phyloP scores from a whole-genome alignment of 2,888 invertebrate species.

The Pachycephus smyrnensis region DNA sequence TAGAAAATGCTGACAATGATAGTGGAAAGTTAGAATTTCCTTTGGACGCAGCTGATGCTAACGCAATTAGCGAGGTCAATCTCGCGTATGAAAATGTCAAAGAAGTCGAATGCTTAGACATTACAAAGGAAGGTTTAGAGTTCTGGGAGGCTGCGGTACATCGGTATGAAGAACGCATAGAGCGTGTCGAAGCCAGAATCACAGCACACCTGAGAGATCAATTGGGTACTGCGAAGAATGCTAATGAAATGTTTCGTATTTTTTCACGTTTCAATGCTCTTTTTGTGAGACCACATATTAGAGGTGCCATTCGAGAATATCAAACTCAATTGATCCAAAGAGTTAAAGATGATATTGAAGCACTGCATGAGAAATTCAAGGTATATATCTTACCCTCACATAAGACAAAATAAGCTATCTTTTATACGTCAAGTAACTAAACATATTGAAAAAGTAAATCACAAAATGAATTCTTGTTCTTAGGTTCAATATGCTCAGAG shows the following conservation, averaged over 20 bases:
- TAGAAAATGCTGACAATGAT: slow-evolving; percentile 53
- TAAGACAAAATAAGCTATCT: neutral
- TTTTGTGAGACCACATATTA: slow-evolving; percentile 98
- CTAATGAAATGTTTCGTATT: slow-evolving; percentile 99
- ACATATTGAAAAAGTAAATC: neutral
- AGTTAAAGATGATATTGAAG: slow-evolving; percentile 99
- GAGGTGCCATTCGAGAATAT: slow-evolving; percentile 98
- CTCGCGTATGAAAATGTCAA: slow-evolving; percentile 98
- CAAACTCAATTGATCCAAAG: slow-evolving; percentile 99
- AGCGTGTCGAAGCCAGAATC: slow-evolving; percentile 97
- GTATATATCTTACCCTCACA: slow-evolving; percentile 64
- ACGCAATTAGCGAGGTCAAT: slow-evolving; percentile 95
- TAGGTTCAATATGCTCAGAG: slow-evolving; percentile 95
- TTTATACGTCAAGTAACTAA: neutral
- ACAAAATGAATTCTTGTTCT: slow-evolving; percentile 29
- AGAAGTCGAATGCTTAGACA: slow-evolving; percentile 97
- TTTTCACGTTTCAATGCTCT: slow-evolving; percentile 98
- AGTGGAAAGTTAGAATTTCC: slow-evolving; percentile 69
- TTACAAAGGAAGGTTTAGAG: slow-evolving; percentile 95
- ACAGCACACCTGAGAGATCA: slow-evolving; percentile 98
- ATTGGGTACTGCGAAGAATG: slow-evolving; percentile 97
- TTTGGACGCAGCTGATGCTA: slow-evolving; percentile 93
- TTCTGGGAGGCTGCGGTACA: slow-evolving; percentile 98
- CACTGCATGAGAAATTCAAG: slow-evolving; percentile 98
- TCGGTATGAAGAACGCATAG: slow-evolving; percentile 97